Percentiles rank a stretch among this genome's conserved stretches.
These are phyloP conservation scores for Drosophila neocordata DNA, from an alignment of 1,140 invertebrate genomes.

Conservation along the genomic window DNA sequence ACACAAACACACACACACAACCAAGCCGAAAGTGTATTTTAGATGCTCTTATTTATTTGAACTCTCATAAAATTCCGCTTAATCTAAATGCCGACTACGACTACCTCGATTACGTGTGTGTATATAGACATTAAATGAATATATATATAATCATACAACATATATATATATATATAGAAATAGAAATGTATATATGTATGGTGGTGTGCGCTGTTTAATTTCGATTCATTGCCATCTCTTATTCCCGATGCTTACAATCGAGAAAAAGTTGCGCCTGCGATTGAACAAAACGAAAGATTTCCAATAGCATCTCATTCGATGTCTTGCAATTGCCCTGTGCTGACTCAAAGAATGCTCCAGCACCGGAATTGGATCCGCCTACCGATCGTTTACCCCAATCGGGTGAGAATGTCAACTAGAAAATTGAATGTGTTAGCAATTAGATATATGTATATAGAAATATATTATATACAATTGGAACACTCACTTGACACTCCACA, in stretches of 20 bases:
- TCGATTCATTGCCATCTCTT: constrained; percentile 17
- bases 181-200: constrained; percentile 28
- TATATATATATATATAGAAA: constrained; percentile 17
- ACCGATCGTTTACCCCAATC: constrained; percentile 80
- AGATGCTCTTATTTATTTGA: constrained; percentile 74
- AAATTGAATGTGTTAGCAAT: too few relatives aligned
- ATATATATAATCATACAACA: constrained; percentile 15
- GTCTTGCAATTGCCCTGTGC: constrained; percentile 71
- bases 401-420: constrained; percentile 79
- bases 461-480: not conserved
- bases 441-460: too few relatives aligned
- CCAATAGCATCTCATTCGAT: constrained; percentile 77
- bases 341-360: constrained; percentile 61
- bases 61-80: constrained; percentile 52
- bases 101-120: constrained; percentile 72
- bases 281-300: constrained; percentile 79
- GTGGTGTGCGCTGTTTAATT: constrained; percentile 8
- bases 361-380: constrained; percentile 42
- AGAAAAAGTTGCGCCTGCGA: constrained; percentile 75
- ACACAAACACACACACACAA: too few relatives aligned
- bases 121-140: constrained; percentile 29
- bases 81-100: constrained; percentile 81
- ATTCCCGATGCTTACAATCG: constrained; percentile 79
- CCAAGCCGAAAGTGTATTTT: not conserved
- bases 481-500: constrained; percentile 67